Base-by-base conservation (phyloP, 2,797 vertebrate species). In the Gambusia yucatana region DNA sequence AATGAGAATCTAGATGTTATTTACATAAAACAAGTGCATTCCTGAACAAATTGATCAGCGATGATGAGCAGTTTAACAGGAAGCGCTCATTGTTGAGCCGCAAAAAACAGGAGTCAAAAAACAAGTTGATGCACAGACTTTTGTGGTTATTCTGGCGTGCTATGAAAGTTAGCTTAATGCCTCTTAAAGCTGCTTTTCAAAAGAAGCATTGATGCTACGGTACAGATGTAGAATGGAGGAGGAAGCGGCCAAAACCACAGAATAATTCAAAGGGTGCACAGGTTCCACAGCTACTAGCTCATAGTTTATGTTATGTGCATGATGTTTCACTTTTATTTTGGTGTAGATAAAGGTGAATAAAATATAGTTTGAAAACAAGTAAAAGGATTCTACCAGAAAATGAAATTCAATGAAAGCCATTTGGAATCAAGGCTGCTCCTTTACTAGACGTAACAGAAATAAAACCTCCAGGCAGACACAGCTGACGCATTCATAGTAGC, bases 161-260 rank as follows among this genome's bases (percentile, higher is more conserved):
- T 76, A 63, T 74, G 44, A 85, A 75, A 46, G 17, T 46, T 81
- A 73, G 57, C 25, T 46, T 44, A 77, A 87, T 76, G 65, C 57
- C 57, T 77, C 57, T 41, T 67, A 79, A 86, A 87, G 86, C 81
- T 84, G 72, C 77, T 70, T 3, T 76, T 72, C 77, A 67, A 82
- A 81, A 83, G 78, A 77, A 78, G 25, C n/a, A 50, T 36, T 67
- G 36, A 25, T 41, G 20, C 9, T 39, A 52, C 1, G 22, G 50
- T n/a, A 30, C 25, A 67, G 44, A 25, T 25, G 8, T 20, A 78
- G 30, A 77, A 77, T 6, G 59, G 52, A 50, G 0, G 50, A 57
- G 72, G 69, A 79, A 76, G 59, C 13, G 9, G 44, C 17, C 13
- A 28, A 39, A 48, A 25, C 1, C 30, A 48, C 41, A 72, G 1